These are phyloP conservation scores for Condylura cristata DNA, from an alignment of 2,113 vertebrate genomes.

Conservation along the genomic window DNA sequence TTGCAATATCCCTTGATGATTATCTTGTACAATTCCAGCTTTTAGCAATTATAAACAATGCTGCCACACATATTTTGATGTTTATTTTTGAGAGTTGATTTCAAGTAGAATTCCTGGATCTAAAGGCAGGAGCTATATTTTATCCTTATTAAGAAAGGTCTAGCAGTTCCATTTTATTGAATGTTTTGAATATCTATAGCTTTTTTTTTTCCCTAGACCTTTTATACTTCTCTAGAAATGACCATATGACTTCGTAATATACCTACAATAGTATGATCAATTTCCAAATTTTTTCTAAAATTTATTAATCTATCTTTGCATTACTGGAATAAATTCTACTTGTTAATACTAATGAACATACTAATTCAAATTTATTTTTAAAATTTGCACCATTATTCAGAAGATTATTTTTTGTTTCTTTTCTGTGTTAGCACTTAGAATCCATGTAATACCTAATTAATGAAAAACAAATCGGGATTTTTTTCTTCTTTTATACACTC, in stretches of 20 bases:
- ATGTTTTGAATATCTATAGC: neutral
- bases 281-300: neutral
- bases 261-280: neutral
- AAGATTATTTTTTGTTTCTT: neutral
- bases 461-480: neutral
- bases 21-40: constrained; percentile 16
- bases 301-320: neutral
- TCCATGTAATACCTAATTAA: neutral
- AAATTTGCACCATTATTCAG: neutral
- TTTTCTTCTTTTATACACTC: neutral
- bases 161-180: neutral
- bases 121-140: neutral
- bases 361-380: neutral
- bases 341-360: neutral
- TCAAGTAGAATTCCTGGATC: neutral
- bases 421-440: neutral
- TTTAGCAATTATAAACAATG: neutral
- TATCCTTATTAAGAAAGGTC: neutral
- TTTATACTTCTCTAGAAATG: neutral
- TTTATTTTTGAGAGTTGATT: neutral
- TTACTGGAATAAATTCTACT: neutral
- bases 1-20: neutral
- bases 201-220: neutral
- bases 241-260: neutral
- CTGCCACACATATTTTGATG: neutral